These are phyloP conservation scores for Cryptomyrus ogoouensis DNA, from an alignment of 2,113 vertebrate species.

Conservation along the genomic window DNA sequence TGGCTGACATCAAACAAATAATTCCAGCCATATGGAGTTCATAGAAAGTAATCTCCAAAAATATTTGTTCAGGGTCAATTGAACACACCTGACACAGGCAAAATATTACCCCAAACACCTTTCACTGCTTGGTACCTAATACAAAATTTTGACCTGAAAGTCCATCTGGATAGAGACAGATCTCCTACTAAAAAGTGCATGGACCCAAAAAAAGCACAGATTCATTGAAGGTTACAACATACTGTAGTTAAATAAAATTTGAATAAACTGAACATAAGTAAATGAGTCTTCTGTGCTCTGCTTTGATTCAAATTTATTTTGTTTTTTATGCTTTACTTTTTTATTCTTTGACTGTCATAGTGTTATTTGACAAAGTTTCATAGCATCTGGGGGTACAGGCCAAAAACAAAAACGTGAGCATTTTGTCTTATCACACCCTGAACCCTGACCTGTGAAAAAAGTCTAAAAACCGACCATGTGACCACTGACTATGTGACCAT, in stretches of 20 bases:
- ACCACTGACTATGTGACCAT: neutral
- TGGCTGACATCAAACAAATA: neutral
- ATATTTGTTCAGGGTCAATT: neutral
- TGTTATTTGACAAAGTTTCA: neutral
- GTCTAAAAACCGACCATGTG: neutral
- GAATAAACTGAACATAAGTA: neutral
- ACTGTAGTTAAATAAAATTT: neutral
- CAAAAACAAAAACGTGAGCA: neutral
- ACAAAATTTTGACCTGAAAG: neutral
- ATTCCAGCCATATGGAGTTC: neutral
- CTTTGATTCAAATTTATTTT: neutral
- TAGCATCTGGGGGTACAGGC: neutral
- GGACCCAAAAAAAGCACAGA: neutral
- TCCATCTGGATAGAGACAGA: neutral
- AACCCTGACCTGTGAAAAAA: neutral
- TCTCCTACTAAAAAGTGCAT: neutral
- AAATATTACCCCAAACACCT: neutral
- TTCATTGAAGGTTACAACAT: neutral
- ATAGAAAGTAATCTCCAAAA: neutral
- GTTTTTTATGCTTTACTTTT: neutral
- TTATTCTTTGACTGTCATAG: neutral
- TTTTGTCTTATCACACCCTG: neutral
- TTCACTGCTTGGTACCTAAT: neutral
- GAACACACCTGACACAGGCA: neutral
- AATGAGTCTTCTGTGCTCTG: neutral